Percentiles rank a stretch among this genome's conserved stretches.
Evolutionary conservation across 2,888 invertebrate species (phyloP).

Genomic region (Caenorhabditis wallacei): DNA sequence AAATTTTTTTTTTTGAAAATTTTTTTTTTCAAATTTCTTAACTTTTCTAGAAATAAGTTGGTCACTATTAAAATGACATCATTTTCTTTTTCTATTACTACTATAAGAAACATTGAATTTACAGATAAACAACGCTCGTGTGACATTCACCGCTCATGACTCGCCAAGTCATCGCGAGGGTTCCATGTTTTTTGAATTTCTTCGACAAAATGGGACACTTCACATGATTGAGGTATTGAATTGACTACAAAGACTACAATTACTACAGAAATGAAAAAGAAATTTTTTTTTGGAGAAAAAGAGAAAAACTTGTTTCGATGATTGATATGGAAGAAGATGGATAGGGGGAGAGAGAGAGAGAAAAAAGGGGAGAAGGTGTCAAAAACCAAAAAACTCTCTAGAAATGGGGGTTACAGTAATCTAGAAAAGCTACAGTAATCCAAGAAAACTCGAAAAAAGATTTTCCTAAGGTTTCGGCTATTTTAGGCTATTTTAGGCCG

Average conservation of each 20-base stretch:
- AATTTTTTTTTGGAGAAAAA: background rate
- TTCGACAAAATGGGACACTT: constrained; percentile 76
- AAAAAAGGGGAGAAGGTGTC: background rate
- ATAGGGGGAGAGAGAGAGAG: background rate
- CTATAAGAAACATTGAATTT: too few species aligned
- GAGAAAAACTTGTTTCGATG: background rate
- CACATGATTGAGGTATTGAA: constrained; percentile 74
- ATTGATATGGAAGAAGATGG: constrained; percentile 2
- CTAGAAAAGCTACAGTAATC: background rate
- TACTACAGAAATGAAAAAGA: constrained; percentile 3
- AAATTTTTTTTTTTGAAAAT: background rate
- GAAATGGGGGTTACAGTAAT: background rate
- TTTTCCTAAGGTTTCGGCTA: too few species aligned
- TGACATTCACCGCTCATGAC: constrained; percentile 75
- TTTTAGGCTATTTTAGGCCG: too few species aligned
- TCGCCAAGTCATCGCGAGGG: constrained; percentile 73
- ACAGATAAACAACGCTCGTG: constrained; percentile 77
- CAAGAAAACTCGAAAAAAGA: background rate
- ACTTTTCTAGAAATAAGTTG: background rate
- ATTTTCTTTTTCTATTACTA: background rate
- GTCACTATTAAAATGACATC: background rate
- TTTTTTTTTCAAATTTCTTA: background rate
- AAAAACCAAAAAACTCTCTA: constrained; percentile 25
- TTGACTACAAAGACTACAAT: constrained; percentile 20
- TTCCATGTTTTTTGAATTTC: constrained; percentile 70